Evolutionary conservation across 1,140 invertebrate genomes (phyloP).

Genomic region (Caenorhabditis briggsae): DNA sequence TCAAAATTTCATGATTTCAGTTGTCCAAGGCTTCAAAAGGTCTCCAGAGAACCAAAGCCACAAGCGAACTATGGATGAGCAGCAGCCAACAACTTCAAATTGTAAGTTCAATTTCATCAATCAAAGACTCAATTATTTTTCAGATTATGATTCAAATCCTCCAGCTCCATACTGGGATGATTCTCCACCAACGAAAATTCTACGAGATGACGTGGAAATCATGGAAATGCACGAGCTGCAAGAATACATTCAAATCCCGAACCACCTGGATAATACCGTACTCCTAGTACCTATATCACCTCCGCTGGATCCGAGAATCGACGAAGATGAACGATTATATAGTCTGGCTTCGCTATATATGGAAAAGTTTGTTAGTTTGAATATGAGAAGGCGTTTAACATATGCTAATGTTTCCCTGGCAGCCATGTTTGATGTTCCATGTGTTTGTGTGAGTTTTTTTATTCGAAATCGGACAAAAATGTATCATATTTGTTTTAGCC

Average conservation of each 20-base stretch:
- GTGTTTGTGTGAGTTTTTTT: conserved; percentile 14
- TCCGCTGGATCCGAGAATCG: too few species aligned
- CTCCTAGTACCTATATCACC: not conserved
- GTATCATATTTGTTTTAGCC: not conserved
- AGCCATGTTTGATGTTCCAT: conserved; percentile 26
- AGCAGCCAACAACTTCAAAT: not conserved
- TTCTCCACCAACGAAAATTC: not conserved
- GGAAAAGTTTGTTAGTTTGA: conserved; percentile 16
- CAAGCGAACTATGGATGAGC: not conserved
- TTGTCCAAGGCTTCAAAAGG: not conserved
- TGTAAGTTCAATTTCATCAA: not conserved
- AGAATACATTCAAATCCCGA: conserved; percentile 4
- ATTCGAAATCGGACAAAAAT: not conserved
- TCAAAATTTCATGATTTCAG: not conserved
- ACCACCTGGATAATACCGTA: not conserved
- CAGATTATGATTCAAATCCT: not conserved
- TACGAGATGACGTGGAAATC: not conserved
- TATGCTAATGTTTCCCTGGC: not conserved
- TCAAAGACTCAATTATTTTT: not conserved
- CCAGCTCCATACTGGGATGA: not conserved
- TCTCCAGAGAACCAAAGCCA: not conserved
- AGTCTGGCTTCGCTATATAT: not conserved
- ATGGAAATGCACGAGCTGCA: conserved; percentile 14
- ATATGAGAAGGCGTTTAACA: conserved; percentile 38
- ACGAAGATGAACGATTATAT: conserved; percentile 8